phyloP scores from a whole-genome alignment of 2,888 invertebrate species.

The Epirrhoe tristata region DNA sequence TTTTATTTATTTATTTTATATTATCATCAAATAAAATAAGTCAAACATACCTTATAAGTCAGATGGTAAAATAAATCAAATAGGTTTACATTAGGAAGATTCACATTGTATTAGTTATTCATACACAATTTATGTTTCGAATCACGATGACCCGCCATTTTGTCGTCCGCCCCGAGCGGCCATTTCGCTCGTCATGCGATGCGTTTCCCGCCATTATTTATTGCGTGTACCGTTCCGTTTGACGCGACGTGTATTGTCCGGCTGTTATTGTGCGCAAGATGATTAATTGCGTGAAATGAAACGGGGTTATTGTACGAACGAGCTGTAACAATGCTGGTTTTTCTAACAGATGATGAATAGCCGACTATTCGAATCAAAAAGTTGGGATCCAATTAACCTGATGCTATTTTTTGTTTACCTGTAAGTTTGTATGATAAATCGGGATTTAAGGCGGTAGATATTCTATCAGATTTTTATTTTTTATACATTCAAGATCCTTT shows the following conservation, averaged over 20 bases:
- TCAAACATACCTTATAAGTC: too few relatives aligned
- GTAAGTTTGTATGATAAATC: too few relatives aligned
- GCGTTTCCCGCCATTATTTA: conserved; percentile 49
- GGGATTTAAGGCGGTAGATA: too few relatives aligned
- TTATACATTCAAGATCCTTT: too few relatives aligned
- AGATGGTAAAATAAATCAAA: too few relatives aligned
- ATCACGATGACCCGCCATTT: conserved; percentile 44
- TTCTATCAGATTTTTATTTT: too few relatives aligned
- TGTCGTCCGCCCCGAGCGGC: conserved; percentile 41
- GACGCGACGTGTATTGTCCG: conserved; percentile 52
- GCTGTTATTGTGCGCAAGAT: conserved; percentile 50
- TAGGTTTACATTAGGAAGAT: too few relatives aligned
- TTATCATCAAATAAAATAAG: too few relatives aligned
- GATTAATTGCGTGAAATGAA: conserved; percentile 55
- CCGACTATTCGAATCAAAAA: too few relatives aligned
- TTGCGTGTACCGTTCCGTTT: conserved; percentile 52
- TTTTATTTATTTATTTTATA: too few relatives aligned
- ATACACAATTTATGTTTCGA: not conserved
- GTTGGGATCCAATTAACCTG: too few relatives aligned
- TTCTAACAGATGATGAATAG: not conserved
- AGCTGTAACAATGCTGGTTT: conserved; percentile 2
- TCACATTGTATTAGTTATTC: not conserved
- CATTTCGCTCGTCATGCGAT: conserved; percentile 43
- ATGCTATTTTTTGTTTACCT: too few relatives aligned
- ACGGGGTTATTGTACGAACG: conserved; percentile 42